A percentile compares a stretch with the other conserved stretches of the same genome.
Evolutionary conservation across 2,113 vertebrate genomes (phyloP).

Genomic region (Ammodytes marinus): DNA sequence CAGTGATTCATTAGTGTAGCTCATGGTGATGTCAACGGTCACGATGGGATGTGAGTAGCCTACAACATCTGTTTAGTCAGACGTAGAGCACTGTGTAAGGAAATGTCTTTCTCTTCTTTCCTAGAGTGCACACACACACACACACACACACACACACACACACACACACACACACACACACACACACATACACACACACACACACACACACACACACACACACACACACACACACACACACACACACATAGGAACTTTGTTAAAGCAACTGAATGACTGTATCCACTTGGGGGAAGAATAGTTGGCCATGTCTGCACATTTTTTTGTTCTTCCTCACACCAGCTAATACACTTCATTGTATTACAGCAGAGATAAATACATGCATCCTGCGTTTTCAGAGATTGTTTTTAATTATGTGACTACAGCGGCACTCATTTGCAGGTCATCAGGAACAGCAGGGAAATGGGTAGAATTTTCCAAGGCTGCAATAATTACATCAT

Average conservation of each 20-base stretch:
- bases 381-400: constrained; percentile 24
- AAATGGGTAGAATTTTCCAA: constrained; percentile 64
- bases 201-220: no score
- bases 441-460: constrained; percentile 66
- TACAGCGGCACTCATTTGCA: constrained; percentile 49
- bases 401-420: constrained; percentile 56
- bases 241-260: not conserved
- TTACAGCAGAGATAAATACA: constrained; percentile 10
- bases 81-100: constrained; percentile 31
- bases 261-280: constrained; percentile 20
- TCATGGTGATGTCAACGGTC: constrained; percentile 29
- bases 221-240: no score
- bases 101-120: constrained; percentile 25
- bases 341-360: constrained; percentile 13
- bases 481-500: constrained; percentile 79
- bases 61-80: constrained; percentile 61
- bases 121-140: not conserved
- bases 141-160: no score
- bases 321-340: not conserved
- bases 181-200: no score
- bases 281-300: constrained; percentile 9
- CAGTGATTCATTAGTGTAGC: not conserved
- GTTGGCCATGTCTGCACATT: not conserved
- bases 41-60: constrained; percentile 23
- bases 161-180: no score